phyloP scores from a whole-genome alignment of 1,140 invertebrate genomes.

The Teleogryllus occipitalis region DNA sequence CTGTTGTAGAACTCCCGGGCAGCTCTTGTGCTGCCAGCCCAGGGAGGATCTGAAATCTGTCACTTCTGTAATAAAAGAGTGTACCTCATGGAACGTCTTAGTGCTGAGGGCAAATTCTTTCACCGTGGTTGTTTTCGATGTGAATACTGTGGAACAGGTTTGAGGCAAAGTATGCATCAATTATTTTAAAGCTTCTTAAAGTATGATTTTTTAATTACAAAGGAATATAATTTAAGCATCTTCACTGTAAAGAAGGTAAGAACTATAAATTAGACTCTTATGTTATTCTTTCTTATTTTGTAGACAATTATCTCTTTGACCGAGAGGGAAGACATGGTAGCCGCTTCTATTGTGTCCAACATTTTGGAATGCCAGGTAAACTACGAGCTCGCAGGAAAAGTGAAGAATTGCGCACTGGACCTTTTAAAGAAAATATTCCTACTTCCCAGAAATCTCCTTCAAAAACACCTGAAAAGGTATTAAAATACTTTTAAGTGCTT shows the following conservation, averaged over 20 bases:
- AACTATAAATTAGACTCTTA: not conserved
- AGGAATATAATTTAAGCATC: not conserved
- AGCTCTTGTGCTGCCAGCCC: conserved; percentile 47
- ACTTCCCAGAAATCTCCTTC: conserved; percentile 28
- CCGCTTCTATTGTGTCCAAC: conserved; percentile 73
- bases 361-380: conserved; percentile 56
- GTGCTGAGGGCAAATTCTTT: conserved; percentile 77
- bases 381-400: conserved; percentile 35
- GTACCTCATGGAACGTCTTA: conserved; percentile 80
- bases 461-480: conserved; percentile 33
- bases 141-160: conserved; percentile 60
- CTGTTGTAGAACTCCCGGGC: conserved; percentile 46
- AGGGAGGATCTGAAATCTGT: conserved; percentile 66
- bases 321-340: conserved; percentile 60
- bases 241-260: not conserved
- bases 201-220: not conserved
- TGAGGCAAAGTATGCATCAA: conserved; percentile 51
- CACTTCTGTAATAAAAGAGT: conserved; percentile 82
- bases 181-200: not conserved
- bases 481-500: no score
- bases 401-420: conserved; percentile 32
- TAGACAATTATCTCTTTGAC: conserved; percentile 64
- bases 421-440: conserved; percentile 41
- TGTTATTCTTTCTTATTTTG: conserved; percentile 24
- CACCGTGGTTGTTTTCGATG: conserved; percentile 77